These are phyloP conservation scores for Cossypha caffra DNA, from an alignment of 2,797 vertebrate species.

Conservation along the genomic window DNA sequence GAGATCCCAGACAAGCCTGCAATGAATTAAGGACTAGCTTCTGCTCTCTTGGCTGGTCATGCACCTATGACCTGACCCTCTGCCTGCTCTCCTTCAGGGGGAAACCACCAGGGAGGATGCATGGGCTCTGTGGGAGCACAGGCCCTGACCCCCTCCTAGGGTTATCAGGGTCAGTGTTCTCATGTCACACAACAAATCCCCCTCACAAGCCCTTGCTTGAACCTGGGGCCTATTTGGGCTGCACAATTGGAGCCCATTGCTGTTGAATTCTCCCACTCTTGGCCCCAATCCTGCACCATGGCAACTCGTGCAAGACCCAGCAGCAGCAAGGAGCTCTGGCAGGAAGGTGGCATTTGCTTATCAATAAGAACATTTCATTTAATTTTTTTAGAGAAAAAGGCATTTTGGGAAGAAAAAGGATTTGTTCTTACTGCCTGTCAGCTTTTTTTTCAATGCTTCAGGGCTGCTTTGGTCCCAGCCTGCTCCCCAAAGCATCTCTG, in stretches of 20 bases:
- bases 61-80: background rate
- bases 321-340: accelerated
- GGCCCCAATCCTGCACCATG: background rate
- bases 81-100: background rate
- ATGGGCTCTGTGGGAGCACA: accelerated
- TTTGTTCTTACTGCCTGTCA: background rate
- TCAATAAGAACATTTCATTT: background rate
- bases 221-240: background rate
- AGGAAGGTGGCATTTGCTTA: background rate
- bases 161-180: background rate
- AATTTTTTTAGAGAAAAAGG: background rate
- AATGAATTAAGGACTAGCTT: background rate
- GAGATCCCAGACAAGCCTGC: background rate
- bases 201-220: background rate
- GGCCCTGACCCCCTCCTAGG: background rate
- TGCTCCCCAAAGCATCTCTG: background rate
- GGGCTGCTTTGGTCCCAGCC: background rate
- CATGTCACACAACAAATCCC: background rate
- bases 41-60: background rate
- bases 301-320: background rate
- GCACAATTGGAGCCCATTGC: background rate
- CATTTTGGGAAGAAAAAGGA: background rate
- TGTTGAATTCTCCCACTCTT: background rate
- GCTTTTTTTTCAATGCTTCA: background rate
- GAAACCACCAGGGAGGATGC: accelerated